These are phyloP conservation scores for Thelaira solivaga DNA, from an alignment of 2,888 invertebrate species.

Conservation along the genomic window DNA sequence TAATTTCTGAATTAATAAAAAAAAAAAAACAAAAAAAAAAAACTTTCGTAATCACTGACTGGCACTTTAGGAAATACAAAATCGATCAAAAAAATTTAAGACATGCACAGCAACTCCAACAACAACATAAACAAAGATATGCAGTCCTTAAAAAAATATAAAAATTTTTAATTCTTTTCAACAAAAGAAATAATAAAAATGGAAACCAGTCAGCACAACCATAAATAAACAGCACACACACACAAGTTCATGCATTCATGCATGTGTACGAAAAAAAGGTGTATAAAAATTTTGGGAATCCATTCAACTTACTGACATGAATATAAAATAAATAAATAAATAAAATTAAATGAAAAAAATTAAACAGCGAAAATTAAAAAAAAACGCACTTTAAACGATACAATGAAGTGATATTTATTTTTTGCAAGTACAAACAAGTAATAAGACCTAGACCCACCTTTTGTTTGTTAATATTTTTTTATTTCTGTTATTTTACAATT, in stretches of 20 bases:
- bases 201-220: slow-evolving; percentile 35
- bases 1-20: too few relatives aligned
- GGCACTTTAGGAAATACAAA: too few relatives aligned
- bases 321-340: slow-evolving; percentile 27
- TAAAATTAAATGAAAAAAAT: slow-evolving; percentile 1
- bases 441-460: slow-evolving; percentile 62
- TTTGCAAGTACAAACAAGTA: slow-evolving; percentile 57
- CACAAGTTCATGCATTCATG: neutral
- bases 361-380: neutral
- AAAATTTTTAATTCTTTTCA: neutral
- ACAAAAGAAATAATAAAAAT: slow-evolving; percentile 8
- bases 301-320: slow-evolving; percentile 41
- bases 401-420: slow-evolving; percentile 52
- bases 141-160: neutral
- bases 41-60: too few relatives aligned
- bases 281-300: slow-evolving; percentile 36
- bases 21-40: too few relatives aligned
- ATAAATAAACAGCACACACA: too few relatives aligned
- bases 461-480: slow-evolving; percentile 46
- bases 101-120: too few relatives aligned
- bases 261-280: neutral
- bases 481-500: slow-evolving; percentile 25
- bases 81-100: too few relatives aligned
- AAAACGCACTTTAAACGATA: slow-evolving; percentile 56
- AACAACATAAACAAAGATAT: too few relatives aligned